Evolutionary conservation across 2,888 invertebrate genomes (phyloP).

Genomic region (Tenthredo livida): DNA sequence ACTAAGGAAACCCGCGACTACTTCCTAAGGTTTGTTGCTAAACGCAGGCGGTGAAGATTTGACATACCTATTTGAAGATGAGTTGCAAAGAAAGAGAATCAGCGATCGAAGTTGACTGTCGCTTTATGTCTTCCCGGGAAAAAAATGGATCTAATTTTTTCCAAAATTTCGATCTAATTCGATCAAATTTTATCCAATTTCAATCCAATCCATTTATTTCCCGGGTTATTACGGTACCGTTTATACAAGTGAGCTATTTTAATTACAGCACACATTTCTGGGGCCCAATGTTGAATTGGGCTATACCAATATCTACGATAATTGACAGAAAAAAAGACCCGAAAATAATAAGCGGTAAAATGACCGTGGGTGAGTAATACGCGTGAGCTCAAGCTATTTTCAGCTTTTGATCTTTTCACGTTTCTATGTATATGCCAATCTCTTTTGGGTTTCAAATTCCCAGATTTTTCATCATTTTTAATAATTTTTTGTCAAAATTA

Average conservation of each 20-base stretch:
- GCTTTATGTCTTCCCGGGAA: too few relatives aligned
- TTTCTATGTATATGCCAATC: background rate
- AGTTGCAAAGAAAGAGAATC: background rate
- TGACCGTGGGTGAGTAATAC: slow-evolving; percentile 90
- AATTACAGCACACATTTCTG: slow-evolving; percentile 94
- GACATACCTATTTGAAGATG: background rate
- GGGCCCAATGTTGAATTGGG: slow-evolving; percentile 99
- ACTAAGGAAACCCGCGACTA: slow-evolving; percentile 15
- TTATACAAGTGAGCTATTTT: background rate
- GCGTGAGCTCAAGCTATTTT: background rate
- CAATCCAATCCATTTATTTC: too few relatives aligned
- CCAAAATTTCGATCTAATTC: too few relatives aligned
- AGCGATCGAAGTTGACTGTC: too few relatives aligned
- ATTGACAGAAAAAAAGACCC: slow-evolving; percentile 94
- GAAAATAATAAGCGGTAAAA: slow-evolving; percentile 95
- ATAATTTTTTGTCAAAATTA: background rate
- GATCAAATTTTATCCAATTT: background rate
- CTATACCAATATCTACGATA: slow-evolving; percentile 96
- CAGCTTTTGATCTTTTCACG: background rate
- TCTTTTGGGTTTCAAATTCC: background rate
- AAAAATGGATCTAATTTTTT: too few relatives aligned
- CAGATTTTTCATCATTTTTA: background rate
- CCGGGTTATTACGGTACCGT: background rate
- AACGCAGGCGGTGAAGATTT: too few relatives aligned
- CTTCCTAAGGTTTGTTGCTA: slow-evolving; percentile 24